A percentile compares a stretch with the other conserved stretches of the same genome.
Evolutionary conservation across 2,113 vertebrate species (phyloP).

Genomic region (Recurvirostra avosetta): DNA sequence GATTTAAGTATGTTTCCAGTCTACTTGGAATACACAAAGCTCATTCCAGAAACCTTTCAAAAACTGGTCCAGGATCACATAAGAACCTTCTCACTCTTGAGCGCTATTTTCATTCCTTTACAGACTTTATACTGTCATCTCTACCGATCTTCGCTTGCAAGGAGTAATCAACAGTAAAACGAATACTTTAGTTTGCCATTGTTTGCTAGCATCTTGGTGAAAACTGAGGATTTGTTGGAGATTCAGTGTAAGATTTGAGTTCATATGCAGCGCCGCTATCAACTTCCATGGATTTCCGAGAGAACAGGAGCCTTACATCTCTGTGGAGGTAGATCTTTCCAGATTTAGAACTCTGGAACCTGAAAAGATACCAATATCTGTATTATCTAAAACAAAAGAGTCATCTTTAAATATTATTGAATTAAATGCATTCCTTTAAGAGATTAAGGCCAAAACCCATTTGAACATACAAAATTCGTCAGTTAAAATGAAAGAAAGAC

Average conservation of each 20-base stretch:
- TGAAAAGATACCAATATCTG: slow-evolving; percentile 55
- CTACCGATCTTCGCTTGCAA: slow-evolving; percentile 23
- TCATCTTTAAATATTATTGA: neutral
- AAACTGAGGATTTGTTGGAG: slow-evolving; percentile 92
- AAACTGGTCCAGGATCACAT: slow-evolving; percentile 74
- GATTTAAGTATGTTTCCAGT: slow-evolving; percentile 89
- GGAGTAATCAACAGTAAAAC: slow-evolving; percentile 55
- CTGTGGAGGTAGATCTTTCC: slow-evolving; percentile 99
- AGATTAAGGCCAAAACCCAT: neutral
- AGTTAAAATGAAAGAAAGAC: neutral
- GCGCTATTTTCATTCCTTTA: slow-evolving; percentile 40
- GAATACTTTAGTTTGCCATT: neutral
- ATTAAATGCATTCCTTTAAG: neutral
- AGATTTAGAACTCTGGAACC: slow-evolving; percentile 99
- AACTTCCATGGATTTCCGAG: slow-evolving; percentile 99
- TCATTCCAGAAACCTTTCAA: slow-evolving; percentile 77
- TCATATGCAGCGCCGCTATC: slow-evolving; percentile 98
- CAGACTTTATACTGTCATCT: slow-evolving; percentile 48
- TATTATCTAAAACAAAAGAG: neutral
- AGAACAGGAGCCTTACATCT: slow-evolving; percentile 97
- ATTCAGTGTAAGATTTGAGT: slow-evolving; percentile 97
- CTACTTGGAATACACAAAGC: slow-evolving; percentile 87
- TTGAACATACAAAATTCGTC: neutral
- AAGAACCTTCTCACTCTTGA: slow-evolving; percentile 49
- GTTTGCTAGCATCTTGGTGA: slow-evolving; percentile 89